Conservation (phyloP, 2,113 vertebrate species). For the Scortum barcoo region DNA sequence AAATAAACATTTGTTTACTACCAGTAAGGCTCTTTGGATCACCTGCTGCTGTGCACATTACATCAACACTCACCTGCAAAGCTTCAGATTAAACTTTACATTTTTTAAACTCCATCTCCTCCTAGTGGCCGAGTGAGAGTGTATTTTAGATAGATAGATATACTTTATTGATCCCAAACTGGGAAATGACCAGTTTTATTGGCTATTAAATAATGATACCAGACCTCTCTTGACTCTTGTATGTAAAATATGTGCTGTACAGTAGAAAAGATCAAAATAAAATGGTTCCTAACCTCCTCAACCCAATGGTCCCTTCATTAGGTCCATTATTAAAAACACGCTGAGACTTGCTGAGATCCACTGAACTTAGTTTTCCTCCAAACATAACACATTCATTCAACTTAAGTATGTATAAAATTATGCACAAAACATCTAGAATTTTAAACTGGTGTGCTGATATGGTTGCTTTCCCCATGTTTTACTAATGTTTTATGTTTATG, state of each 20-base stretch:
- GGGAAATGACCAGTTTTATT: too few species aligned
- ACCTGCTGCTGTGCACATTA: not conserved
- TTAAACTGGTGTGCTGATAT: not conserved
- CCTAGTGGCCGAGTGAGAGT: slow-evolving; percentile 56
- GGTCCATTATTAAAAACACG: not conserved
- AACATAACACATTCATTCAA: not conserved
- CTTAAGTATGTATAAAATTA: not conserved
- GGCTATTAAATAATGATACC: too few species aligned
- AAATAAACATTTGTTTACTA: slow-evolving; percentile 76
- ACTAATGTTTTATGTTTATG: not conserved
- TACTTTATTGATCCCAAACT: too few species aligned
- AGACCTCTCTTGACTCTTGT: too few species aligned
- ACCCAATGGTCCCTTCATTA: not conserved
- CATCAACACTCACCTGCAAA: not conserved
- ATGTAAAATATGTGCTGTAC: not conserved
- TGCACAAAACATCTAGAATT: not conserved
- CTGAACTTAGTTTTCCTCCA: not conserved
- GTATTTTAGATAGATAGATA: too few species aligned
- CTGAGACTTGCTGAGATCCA: not conserved
- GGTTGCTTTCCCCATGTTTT: not conserved
- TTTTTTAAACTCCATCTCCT: slow-evolving; percentile 40
- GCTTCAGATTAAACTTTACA: not conserved
- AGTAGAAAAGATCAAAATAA: not conserved
- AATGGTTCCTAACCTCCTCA: not conserved
- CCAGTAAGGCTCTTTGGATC: not conserved